Conservation (phyloP, 2,888 invertebrate species). For the Phrixothrix hirtus region DNA sequence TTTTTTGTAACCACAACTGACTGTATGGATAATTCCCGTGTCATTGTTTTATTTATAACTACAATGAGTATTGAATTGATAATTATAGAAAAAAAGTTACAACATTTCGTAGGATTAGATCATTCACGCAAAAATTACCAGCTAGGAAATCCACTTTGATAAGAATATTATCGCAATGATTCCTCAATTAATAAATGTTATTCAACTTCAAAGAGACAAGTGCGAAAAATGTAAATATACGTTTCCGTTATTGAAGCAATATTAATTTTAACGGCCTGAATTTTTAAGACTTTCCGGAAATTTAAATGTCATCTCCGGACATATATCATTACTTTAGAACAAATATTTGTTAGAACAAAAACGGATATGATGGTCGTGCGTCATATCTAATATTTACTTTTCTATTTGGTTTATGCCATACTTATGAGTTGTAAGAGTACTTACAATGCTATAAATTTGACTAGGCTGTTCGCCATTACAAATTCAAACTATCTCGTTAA, state of each 20-base stretch:
- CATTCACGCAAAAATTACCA: too few species aligned
- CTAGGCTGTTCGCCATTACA: neutral
- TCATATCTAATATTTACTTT: constrained; percentile 23
- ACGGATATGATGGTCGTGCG: constrained; percentile 17
- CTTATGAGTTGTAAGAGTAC: neutral
- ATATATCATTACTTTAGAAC: constrained; percentile 17
- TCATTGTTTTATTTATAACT: too few species aligned
- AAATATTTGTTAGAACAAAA: constrained; percentile 27
- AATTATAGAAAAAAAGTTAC: too few species aligned
- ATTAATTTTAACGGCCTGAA: too few species aligned
- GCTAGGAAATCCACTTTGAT: constrained; percentile 12
- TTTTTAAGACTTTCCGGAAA: constrained; percentile 19
- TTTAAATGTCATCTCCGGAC: constrained; percentile 24
- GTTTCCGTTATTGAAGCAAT: constrained; percentile 17
- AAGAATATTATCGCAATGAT: constrained; percentile 7
- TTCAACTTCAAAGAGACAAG: too few species aligned
- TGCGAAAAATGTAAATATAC: constrained; percentile 14
- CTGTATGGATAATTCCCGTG: too few species aligned
- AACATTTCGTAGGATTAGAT: too few species aligned
- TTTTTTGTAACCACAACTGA: too few species aligned
- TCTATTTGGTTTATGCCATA: neutral
- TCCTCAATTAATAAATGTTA: constrained; percentile 3
- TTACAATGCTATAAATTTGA: neutral
- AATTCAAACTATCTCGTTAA: neutral
- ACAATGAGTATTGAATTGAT: too few species aligned